Evolutionary conservation across 1,140 invertebrate genomes (phyloP), one percentile per base, ranked within the genome.

Genomic region (Hyles euphorbiae): DNA sequence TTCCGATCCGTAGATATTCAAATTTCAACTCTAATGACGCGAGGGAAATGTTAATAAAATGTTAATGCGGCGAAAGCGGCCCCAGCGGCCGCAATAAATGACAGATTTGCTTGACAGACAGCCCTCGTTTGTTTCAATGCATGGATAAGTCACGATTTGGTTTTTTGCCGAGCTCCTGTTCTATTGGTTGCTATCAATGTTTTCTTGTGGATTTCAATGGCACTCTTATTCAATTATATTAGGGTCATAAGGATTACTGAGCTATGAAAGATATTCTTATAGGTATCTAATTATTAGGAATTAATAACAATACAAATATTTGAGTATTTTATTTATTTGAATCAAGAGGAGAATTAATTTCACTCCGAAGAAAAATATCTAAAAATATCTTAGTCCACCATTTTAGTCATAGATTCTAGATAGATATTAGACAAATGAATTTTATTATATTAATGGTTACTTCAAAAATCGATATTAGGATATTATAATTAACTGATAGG

Each of bases 11-110:
- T 74, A 75, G 83, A 88, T 88, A 88, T 88, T 88, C 83, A 88
- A 88, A 88, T 88, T 76, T 79, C 74, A 80, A 79, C 85, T 71
- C 77, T 88, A 88, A 88, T 88, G 83, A 85, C 74, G 78, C 72
- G 72, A 68, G 76, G 77, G 74, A 84, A 88, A 88, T 88, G 85
- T 83, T 88, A 88, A 88, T 88, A 88, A 85, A 88, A 88, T 88
- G 83, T 85, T 86, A 88, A 88, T 88, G 78, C 68, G 61, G 74
- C 76, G 81, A 78, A 80, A 83, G 81, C 78, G 79, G 77, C 66
- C 73, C 59, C 65, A 62, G 63, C 62, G 55, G 58, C 65, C 59
- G 67, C 85, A 81, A 85, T 88, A 85, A 87, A 81, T 84, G 83
- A 87, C 82, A 84, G 83, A 88, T 88, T 88, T 85, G 82, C 83